Percentiles rank a stretch among this genome's conserved stretches.
Evolutionary conservation across 2,113 vertebrate species (phyloP).

Genomic region (Redunca redunca): DNA sequence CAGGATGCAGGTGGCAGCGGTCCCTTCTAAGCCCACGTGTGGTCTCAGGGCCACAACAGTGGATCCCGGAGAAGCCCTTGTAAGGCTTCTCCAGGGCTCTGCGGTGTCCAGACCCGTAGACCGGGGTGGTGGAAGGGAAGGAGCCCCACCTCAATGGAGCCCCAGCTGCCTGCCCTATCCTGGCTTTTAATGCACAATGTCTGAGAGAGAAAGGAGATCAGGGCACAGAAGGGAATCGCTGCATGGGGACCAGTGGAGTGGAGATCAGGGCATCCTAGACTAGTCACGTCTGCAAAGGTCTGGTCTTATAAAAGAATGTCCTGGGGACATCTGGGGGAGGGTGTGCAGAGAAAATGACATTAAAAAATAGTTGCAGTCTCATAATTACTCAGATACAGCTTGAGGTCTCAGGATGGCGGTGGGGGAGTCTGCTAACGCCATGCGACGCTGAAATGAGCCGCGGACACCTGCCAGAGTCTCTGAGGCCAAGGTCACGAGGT

Average conservation of each 20-base stretch:
- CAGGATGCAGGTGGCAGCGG: too few relatives aligned
- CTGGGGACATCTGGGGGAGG: neutral
- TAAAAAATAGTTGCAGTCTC: neutral
- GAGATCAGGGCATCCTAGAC: neutral
- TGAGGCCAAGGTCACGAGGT: neutral
- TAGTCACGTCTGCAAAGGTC: neutral
- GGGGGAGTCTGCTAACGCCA: rapidly evolving
- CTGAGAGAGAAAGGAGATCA: neutral
- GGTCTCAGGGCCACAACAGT: too few relatives aligned
- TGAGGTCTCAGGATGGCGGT: neutral
- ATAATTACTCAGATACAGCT: neutral
- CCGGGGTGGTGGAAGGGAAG: neutral
- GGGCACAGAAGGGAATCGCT: neutral
- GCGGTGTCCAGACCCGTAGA: rapidly evolving
- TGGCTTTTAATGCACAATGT: neutral
- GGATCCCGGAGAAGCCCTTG: neutral
- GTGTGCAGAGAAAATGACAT: too few relatives aligned
- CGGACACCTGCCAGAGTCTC: rapidly evolving
- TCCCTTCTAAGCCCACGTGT: too few relatives aligned
- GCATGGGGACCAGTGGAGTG: neutral
- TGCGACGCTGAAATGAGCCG: rapidly evolving
- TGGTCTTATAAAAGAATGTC: rapidly evolving
- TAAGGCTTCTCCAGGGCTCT: neutral
- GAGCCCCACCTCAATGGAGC: neutral
- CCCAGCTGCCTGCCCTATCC: rapidly evolving